Base-by-base conservation (phyloP, 2,113 vertebrate genomes). In the Panurus biarmicus region DNA sequence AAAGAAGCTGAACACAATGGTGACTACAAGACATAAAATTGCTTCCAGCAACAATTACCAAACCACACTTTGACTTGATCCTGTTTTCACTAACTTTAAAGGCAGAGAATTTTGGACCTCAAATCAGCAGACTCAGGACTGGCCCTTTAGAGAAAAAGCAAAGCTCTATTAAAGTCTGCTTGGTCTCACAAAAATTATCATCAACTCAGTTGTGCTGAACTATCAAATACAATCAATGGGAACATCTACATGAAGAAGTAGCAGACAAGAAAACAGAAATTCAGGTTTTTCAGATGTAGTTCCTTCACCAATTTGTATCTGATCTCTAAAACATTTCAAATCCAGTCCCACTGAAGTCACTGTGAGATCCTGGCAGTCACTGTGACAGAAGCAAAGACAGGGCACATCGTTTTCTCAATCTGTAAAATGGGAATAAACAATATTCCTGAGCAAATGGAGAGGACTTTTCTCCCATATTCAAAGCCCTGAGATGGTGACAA, bases 151-250 rank as follows among this genome's bases (percentile, higher is more conserved):
- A 60, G 22, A 58, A 35, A 66, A 85, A 45, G 10, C 5, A 72
- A 91, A 89, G 89, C 54, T 95, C 8, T 72, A 74, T 21, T 47
- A 58, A 58, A 86, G 71, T 93, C 28, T 93, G 66, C 88, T 83
- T 92, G 60, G 88, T 96, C 87, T 94, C n/a, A 77, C 25, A 53
- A 62, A 96, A 96, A 84, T 38, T 23, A 36, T 22, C 22, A 22
- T 62, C 33, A 74, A 56, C 33, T 84, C 45, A 11, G 5, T n/a
- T 69, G 28, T 48, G 40, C 57, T 61, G 40, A 77, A 40, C n/a
- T 33, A 9, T 18, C 56, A 71, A 60, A 78, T 2, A 5, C 4
- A 44, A 85, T 38, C 44, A 50, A 50, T 2, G 1, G 21, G 35
- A 12, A 73, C 26, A 79, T 44, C 56, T 5, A 72, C 38, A 48